Conservation (phyloP, 1,140 invertebrate genomes). For the Eubasilissa regina region DNA sequence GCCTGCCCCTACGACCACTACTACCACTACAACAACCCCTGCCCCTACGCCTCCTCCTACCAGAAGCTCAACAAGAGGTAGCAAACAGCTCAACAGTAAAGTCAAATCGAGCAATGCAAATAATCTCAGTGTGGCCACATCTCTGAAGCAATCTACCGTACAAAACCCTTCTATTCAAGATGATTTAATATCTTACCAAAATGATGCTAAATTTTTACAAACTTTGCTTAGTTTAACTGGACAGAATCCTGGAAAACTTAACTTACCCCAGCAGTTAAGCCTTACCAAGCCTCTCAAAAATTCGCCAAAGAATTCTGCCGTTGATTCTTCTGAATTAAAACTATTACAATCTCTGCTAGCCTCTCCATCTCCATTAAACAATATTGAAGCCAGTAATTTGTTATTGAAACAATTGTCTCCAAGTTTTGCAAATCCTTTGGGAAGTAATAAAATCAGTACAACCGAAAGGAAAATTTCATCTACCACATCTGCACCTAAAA, state of each 20-base stretch:
- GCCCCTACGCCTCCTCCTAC: constrained; percentile 62
- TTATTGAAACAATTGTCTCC: constrained; percentile 45
- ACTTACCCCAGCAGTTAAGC: constrained; percentile 65
- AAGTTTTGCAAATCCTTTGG: constrained; percentile 8
- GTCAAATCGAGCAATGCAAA: constrained; percentile 14
- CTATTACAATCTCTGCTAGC: constrained; percentile 65
- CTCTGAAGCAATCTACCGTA: constrained; percentile 17
- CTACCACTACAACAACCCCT: constrained; percentile 51
- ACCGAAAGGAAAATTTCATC: constrained; percentile 49
- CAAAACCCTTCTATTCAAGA: constrained; percentile 67
- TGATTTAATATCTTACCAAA: constrained; percentile 69
- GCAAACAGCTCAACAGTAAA: constrained; percentile 59
- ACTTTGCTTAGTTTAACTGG: constrained; percentile 69
- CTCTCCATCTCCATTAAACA: constrained; percentile 65
- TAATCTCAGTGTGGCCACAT: constrained; percentile 37
- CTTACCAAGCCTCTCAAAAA: constrained; percentile 52
- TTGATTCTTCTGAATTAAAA: constrained; percentile 63
- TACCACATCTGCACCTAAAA: constrained; percentile 46
- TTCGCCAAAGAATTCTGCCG: constrained; percentile 61
- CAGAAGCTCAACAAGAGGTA: constrained; percentile 48
- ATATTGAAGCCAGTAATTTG: constrained; percentile 53
- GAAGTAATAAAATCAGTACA: constrained; percentile 17
- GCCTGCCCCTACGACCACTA: constrained; percentile 52
- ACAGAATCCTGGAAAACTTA: constrained; percentile 69
- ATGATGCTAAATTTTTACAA: constrained; percentile 70